phyloP scores from a whole-genome alignment of 2,888 invertebrate species.

The Neuroscelio doddi region DNA sequence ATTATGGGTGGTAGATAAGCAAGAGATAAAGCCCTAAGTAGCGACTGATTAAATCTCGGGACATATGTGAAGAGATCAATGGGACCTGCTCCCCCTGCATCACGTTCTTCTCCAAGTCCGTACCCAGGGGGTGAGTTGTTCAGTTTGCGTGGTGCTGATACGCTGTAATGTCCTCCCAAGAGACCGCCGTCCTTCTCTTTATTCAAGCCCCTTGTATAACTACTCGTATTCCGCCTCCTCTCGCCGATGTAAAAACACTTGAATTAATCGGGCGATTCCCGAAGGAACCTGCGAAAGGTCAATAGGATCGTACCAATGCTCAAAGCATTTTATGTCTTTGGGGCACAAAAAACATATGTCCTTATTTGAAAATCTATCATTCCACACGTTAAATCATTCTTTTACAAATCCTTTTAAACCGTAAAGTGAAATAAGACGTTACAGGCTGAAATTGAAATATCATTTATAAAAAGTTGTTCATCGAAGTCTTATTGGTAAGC shows the following conservation, averaged over 20 bases:
- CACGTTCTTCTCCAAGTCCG: constrained; percentile 30
- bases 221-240: constrained; percentile 45
- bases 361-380: neutral
- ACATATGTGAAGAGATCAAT: constrained; percentile 70
- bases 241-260: constrained; percentile 67
- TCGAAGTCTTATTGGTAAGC: too few relatives aligned
- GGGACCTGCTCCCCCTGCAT: constrained; percentile 47
- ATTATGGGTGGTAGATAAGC: constrained; percentile 50
- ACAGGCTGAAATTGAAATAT: too few relatives aligned
- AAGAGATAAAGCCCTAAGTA: constrained; percentile 67
- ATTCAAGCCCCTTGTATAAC: constrained; percentile 47
- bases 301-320: constrained; percentile 52
- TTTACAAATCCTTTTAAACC: too few relatives aligned
- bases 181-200: constrained; percentile 53
- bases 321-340: neutral
- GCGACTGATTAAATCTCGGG: constrained; percentile 70
- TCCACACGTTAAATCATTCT: too few relatives aligned
- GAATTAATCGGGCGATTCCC: constrained; percentile 71
- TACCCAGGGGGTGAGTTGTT: constrained; percentile 31
- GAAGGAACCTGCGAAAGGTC: constrained; percentile 69
- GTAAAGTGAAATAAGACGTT: too few relatives aligned
- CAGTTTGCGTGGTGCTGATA: constrained; percentile 69
- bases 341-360: neutral
- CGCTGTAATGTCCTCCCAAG: constrained; percentile 67
- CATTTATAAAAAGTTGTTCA: too few relatives aligned